A percentile compares a stretch with the other conserved stretches of the same genome.
These are phyloP conservation scores for Torymus aiolomorphi DNA, from an alignment of 2,888 invertebrate genomes.

Conservation along the genomic window DNA sequence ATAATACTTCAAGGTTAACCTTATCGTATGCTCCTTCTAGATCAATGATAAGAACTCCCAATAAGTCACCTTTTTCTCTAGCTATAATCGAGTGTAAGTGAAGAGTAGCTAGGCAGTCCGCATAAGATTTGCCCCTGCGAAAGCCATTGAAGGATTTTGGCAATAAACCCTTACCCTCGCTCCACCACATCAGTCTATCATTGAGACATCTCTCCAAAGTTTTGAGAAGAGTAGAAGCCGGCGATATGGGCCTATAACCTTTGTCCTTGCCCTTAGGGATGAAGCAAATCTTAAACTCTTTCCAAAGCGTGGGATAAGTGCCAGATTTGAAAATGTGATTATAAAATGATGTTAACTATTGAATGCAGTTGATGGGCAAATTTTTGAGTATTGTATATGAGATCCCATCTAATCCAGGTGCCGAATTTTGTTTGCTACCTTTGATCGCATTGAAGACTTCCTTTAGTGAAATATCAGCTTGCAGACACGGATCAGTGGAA, in stretches of 20 bases:
- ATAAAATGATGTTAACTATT: neutral
- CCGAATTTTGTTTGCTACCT: neutral
- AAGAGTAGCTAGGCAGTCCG: neutral
- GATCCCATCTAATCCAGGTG: too few relatives aligned
- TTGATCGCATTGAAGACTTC: too few relatives aligned
- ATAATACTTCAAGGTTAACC: too few relatives aligned
- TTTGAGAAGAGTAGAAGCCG: neutral
- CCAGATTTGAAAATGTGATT: too few relatives aligned
- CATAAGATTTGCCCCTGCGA: neutral
- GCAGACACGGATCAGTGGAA: too few relatives aligned
- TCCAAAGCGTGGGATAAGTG: neutral
- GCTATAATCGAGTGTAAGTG: neutral
- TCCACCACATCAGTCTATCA: neutral
- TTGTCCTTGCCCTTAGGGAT: neutral
- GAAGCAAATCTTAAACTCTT: neutral
- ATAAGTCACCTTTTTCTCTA: neutral
- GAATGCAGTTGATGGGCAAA: too few relatives aligned
- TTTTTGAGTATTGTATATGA: too few relatives aligned
- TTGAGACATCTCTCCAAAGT: neutral
- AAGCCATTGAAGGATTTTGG: neutral
- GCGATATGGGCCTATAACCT: neutral
- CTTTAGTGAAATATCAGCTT: too few relatives aligned
- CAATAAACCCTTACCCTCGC: neutral
- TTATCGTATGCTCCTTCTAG: slow-evolving; percentile 1
- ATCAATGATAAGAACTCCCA: neutral